A percentile compares a stretch with the other conserved stretches of the same genome.
Conservation (phyloP, 2,888 invertebrate genomes). For the Sesia bembeciformis region DNA sequence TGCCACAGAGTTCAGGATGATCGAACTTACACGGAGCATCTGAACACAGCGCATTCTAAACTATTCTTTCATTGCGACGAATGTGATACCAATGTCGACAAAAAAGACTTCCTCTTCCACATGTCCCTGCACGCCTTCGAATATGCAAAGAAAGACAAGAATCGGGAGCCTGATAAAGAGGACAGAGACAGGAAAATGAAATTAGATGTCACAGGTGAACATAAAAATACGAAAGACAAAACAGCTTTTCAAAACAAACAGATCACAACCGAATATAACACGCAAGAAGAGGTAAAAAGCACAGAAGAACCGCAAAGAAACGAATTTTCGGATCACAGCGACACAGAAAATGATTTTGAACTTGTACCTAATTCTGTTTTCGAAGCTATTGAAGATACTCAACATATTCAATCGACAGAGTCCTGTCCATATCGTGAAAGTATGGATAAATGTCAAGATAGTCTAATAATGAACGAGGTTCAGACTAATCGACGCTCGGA, state of each 20-base stretch:
- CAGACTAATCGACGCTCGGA: constrained; percentile 1
- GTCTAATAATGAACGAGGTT: neutral
- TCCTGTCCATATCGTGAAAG: neutral
- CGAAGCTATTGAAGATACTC: constrained; percentile 18
- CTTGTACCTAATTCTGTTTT: constrained; percentile 17
- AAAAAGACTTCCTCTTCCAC: constrained; percentile 40
- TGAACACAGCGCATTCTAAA: constrained; percentile 33
- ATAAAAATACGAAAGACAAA: neutral
- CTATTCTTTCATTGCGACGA: constrained; percentile 53
- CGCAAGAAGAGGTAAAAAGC: neutral
- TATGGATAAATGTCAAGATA: neutral
- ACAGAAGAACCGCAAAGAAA: neutral
- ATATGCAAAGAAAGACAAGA: constrained; percentile 8
- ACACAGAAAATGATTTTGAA: constrained; percentile 13
- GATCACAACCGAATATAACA: constrained; percentile 1
- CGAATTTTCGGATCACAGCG: constrained; percentile 10
- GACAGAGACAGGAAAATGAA: neutral
- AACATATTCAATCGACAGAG: constrained; percentile 9
- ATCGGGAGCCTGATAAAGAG: neutral
- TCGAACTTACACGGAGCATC: constrained; percentile 25
- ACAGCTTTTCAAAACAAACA: neutral
- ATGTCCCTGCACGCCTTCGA: constrained; percentile 44
- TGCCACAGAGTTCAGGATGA: neutral
- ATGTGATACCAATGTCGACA: constrained; percentile 42
- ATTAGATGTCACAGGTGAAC: constrained; percentile 1